Base-by-base conservation (phyloP, 2,113 vertebrate genomes). In the Microtus ochrogaster region DNA sequence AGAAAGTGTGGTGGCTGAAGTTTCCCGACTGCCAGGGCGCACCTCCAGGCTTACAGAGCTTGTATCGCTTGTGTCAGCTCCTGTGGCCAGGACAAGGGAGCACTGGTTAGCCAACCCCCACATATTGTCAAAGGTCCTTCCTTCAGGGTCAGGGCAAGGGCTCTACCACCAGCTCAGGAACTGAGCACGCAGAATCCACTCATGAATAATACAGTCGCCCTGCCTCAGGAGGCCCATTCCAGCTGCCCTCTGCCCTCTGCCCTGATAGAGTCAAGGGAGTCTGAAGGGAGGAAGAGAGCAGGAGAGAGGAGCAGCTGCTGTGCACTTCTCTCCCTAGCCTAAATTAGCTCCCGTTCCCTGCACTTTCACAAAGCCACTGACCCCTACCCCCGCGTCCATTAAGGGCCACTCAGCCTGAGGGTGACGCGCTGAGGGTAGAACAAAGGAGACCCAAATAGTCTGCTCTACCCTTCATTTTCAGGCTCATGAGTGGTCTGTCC, bases 11-110 rank as follows among this genome's bases (percentile, higher is more conserved):
- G 99, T 98, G 87, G 99, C 98, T 0, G 98, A 99, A 4, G 99
- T 99, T 97, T 99, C 99, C 58, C 99, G 98, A 98, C 99, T 99
- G 98, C 99, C 99, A 0, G 99, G 99, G 21, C 98, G 98, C 65
- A 98, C 98, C 49, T 99, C 99, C 79, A 99, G 93, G 95, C 99
- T 99, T 78, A 99, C 96, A 4, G 99, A 99, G 94, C 99, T 99
- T 0, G 98, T 98, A 68, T 99, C 99, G 9, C 98, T 98, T 95
- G 98, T 98, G 92, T 99, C 99, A 0, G 97, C 96, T 68, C 98
- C 99, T 98, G 91, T 39, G 74, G 88, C 47, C 74, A 73, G 91
- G 95, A 90, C 97, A 63, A 98, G 55, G 63, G 92, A 97, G 30
- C 72, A 83, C 22, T 91, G 12, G 61, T 96, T 98, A 94, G 0